phyloP scores from a whole-genome alignment of 2,113 vertebrate species.

The Xenopus laevis region DNA sequence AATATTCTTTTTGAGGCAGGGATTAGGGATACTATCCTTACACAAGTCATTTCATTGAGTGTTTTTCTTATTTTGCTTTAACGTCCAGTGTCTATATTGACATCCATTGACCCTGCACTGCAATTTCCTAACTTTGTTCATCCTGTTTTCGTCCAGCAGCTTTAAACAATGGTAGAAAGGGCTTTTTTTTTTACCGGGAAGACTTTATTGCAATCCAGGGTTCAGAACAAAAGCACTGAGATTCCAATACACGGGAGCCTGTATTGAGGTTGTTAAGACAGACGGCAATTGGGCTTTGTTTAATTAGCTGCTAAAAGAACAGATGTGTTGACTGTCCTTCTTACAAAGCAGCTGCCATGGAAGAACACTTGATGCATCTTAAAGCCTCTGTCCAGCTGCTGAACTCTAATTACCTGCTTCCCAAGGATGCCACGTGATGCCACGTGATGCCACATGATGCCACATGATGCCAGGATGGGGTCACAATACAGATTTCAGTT shows the following conservation, averaged over 20 bases:
- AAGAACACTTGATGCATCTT: slow-evolving; percentile 79
- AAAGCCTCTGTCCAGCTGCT: slow-evolving; percentile 82
- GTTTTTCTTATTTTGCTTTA: neutral
- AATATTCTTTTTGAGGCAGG: no score
- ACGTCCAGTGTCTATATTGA: neutral
- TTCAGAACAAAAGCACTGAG: neutral
- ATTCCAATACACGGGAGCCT: slow-evolving; percentile 23
- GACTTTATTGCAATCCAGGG: neutral
- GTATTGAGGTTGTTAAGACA: slow-evolving; percentile 25
- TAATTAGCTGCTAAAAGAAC: slow-evolving; percentile 93
- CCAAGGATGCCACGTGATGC: slow-evolving; percentile 39
- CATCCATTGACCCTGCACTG: neutral
- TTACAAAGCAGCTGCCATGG: slow-evolving; percentile 83
- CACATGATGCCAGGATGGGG: slow-evolving; percentile 18
- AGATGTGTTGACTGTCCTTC: slow-evolving; percentile 88
- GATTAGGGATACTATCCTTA: no score
- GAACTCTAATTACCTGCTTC: slow-evolving; percentile 75
- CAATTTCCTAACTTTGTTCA: neutral
- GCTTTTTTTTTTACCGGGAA: neutral
- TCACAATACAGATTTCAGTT: neutral
- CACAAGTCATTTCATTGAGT: no score
- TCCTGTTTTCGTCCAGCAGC: neutral
- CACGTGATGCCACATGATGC: slow-evolving; percentile 39
- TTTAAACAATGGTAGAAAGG: neutral
- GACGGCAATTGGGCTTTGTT: slow-evolving; percentile 80